Evolutionary conservation across 2,113 vertebrate species (phyloP), one percentile per base, ranked within the genome.

Genomic region (Physeter macrocephalus): DNA sequence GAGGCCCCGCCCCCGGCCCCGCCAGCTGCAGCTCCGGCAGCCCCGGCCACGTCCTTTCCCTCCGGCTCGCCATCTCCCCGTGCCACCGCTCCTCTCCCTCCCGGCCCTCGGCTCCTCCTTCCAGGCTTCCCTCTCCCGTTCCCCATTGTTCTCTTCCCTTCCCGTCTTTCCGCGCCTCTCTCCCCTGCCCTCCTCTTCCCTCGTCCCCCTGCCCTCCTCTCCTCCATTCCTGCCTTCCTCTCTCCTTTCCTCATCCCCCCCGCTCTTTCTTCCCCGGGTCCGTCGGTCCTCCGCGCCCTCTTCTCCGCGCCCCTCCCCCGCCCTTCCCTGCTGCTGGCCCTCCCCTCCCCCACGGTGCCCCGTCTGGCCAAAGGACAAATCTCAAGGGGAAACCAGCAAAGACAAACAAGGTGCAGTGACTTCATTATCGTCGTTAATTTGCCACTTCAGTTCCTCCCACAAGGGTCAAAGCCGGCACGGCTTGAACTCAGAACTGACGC

Each of bases 321-420:
- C 94, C 88, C 66, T 52, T 34, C 88, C 39, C 88, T 18, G 62
- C 82, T 41, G 77, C 66, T 57, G 87, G 46, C 88, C 88, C 29
- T 81, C 94, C 95, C 97, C 86, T 93, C 95, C 96, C 92, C 95
- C 78, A 93, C 59, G 34, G 36, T 93, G 98, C 93, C 97, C 96
- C 49, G 94, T 94, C 97, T 96, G 97, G 95, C 96, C 94, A 95
- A 80, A 98, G 97, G 97, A 98, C 97, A 94, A 97, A 97, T 96
- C 96, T 97, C 98, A 96, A 93, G 95, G 96, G 97, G 97, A 98
- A 97, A 97, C 95, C 97, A 96, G 98, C 95, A 97, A 97, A 97
- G 98, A 97, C 97, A 98, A 98, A 98, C 98, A 98, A 97, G 97
- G 96, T 87, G 93, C 95, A 97, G 97, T 96, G 98, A 98, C 98